These are phyloP conservation scores for Drosophila aff. DNA, from an alignment of 1,140 invertebrate genomes.

Conservation along the genomic window DNA sequence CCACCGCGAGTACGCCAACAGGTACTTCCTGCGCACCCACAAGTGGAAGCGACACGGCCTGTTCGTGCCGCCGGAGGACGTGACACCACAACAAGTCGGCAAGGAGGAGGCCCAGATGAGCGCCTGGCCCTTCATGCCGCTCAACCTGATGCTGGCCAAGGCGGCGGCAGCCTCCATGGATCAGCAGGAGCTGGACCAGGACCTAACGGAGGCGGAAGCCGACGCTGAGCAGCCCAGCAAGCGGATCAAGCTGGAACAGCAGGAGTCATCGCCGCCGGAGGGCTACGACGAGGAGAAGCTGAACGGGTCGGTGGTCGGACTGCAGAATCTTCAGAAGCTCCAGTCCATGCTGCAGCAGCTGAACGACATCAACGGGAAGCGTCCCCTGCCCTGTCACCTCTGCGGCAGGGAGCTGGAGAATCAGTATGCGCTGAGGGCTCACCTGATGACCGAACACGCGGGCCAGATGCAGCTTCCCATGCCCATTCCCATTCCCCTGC, in stretches of 20 bases:
- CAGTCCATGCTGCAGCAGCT: slow-evolving; percentile 96
- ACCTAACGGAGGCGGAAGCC: slow-evolving; percentile 20
- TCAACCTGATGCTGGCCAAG: slow-evolving; percentile 88
- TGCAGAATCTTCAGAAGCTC: slow-evolving; percentile 91
- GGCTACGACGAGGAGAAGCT: slow-evolving; percentile 49
- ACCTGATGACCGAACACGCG: slow-evolving; percentile 88
- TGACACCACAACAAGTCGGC: slow-evolving; percentile 21
- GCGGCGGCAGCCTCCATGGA: slow-evolving; percentile 52
- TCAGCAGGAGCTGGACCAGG: slow-evolving; percentile 35
- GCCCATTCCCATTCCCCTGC: slow-evolving; percentile 53
- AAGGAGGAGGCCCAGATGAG: slow-evolving; percentile 79
- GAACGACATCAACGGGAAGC: slow-evolving; percentile 90
- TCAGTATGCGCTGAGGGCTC: slow-evolving; percentile 87
- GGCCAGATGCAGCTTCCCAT: slow-evolving; percentile 53
- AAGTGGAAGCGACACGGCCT: slow-evolving; percentile 93
- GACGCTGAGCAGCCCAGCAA: slow-evolving; percentile 55
- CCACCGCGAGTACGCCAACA: slow-evolving; percentile 97
- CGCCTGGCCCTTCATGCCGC: slow-evolving; percentile 86
- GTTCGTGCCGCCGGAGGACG: slow-evolving; percentile 86
- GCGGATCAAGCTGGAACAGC: slow-evolving; percentile 74
- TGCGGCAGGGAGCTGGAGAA: slow-evolving; percentile 88
- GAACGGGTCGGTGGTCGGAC: slow-evolving; percentile 51
- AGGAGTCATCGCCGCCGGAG: slow-evolving; percentile 19
- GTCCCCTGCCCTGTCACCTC: slow-evolving; percentile 86
- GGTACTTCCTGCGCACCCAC: slow-evolving; percentile 96